Percentiles rank a stretch among this genome's conserved stretches.
Conservation (phyloP, 1,140 invertebrate genomes). For the Gonioctena quinquepunctata region DNA sequence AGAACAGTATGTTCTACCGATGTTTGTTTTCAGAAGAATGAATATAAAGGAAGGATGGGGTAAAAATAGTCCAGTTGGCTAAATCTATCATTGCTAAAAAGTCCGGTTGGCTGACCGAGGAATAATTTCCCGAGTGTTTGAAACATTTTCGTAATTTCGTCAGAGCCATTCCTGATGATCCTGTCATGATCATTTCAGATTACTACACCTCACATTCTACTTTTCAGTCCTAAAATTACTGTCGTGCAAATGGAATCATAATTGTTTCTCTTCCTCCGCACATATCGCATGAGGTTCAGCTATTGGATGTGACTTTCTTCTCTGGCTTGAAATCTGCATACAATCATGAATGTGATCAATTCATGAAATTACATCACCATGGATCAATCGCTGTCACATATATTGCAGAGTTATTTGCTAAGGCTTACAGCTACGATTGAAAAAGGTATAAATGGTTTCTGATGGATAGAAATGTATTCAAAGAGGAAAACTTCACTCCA, state of each 20-base stretch:
- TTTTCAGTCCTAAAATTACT: neutral
- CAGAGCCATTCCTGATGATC: slow-evolving; percentile 42
- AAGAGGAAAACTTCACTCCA: neutral
- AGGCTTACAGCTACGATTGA: too few species aligned
- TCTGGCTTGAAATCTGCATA: too few species aligned
- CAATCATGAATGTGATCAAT: too few species aligned
- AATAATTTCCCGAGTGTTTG: slow-evolving; percentile 44
- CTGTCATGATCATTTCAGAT: slow-evolving; percentile 45
- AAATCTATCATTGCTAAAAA: slow-evolving; percentile 29
- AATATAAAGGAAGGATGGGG: slow-evolving; percentile 43
- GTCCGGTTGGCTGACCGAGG: slow-evolving; percentile 44
- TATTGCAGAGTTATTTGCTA: too few species aligned
- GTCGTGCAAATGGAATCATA: slow-evolving; percentile 7
- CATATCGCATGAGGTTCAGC: too few species aligned
- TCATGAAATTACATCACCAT: too few species aligned
- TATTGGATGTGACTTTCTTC: too few species aligned
- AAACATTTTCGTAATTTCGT: slow-evolving; percentile 48
- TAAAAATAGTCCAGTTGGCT: slow-evolving; percentile 52
- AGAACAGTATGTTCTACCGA: slow-evolving; percentile 40
- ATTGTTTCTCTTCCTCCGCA: neutral
- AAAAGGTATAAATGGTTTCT: neutral
- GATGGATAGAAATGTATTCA: neutral
- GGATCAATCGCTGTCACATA: too few species aligned
- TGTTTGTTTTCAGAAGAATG: slow-evolving; percentile 56
- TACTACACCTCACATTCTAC: slow-evolving; percentile 24